These are phyloP conservation scores for Drosophila equinoxialis DNA, from an alignment of 1,140 invertebrate genomes.

Conservation along the genomic window DNA sequence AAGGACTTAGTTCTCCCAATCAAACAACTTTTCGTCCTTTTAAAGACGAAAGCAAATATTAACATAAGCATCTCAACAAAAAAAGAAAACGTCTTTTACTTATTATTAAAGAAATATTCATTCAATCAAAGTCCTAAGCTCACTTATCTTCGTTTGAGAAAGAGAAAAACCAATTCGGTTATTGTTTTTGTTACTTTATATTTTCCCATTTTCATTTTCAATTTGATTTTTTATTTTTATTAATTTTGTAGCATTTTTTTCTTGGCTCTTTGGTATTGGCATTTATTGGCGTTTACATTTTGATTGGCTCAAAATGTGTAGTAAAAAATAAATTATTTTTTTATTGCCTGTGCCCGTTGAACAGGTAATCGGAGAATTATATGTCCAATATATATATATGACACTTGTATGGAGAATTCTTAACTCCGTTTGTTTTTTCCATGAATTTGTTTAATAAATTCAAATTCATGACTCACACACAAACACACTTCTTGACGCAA, in stretches of 20 bases:
- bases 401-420: slow-evolving; percentile 23
- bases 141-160: neutral
- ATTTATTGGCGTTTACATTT: slow-evolving; percentile 73
- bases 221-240: slow-evolving; percentile 59
- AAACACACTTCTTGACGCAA: neutral
- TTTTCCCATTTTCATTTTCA: slow-evolving; percentile 65
- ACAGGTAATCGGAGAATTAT: slow-evolving; percentile 47
- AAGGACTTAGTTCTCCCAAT: neutral
- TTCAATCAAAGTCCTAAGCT: too few relatives aligned
- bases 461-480: neutral
- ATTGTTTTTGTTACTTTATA: slow-evolving; percentile 25
- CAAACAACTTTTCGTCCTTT: neutral
- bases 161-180: neutral
- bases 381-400: neutral
- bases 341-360: slow-evolving; percentile 48
- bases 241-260: slow-evolving; percentile 40
- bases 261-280: slow-evolving; percentile 47
- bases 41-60: neutral
- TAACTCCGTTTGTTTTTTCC: slow-evolving; percentile 32
- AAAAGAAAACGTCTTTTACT: too few relatives aligned
- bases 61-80: too few relatives aligned
- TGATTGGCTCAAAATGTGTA: slow-evolving; percentile 64
- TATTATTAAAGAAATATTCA: too few relatives aligned
- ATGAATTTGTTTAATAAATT: slow-evolving; percentile 28
- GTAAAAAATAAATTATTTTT: slow-evolving; percentile 66